These are phyloP conservation scores for Zootermopsis nevadensis DNA, from an alignment of 2,888 invertebrate genomes.

Conservation along the genomic window DNA sequence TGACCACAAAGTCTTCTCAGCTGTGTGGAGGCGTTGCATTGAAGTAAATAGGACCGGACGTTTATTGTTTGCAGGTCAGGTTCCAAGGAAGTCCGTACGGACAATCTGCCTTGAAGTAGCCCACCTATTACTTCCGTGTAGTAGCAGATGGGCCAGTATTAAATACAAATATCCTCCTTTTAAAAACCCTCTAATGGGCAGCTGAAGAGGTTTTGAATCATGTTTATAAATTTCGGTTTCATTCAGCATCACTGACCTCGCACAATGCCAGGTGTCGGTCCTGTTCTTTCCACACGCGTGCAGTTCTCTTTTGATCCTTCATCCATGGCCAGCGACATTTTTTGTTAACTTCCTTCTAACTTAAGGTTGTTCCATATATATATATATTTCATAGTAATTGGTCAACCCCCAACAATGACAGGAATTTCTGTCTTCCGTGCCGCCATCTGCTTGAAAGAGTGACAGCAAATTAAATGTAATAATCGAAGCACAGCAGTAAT, in stretches of 20 bases:
- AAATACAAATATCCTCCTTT: slow-evolving; percentile 2
- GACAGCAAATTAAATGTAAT: too few species aligned
- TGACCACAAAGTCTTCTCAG: background rate
- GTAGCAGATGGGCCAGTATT: background rate
- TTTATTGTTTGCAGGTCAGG: slow-evolving; percentile 6
- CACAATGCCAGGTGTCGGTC: background rate
- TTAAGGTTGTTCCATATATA: too few species aligned
- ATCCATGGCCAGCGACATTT: background rate
- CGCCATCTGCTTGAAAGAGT: too few species aligned
- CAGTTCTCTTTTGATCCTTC: background rate
- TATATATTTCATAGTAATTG: too few species aligned
- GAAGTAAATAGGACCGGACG: slow-evolving; percentile 8
- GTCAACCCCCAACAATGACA: too few species aligned
- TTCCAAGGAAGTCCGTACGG: slow-evolving; percentile 23
- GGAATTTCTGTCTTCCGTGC: too few species aligned
- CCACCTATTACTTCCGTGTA: slow-evolving; percentile 7
- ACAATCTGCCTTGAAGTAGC: slow-evolving; percentile 5
- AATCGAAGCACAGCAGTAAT: too few species aligned
- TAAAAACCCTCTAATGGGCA: slow-evolving; percentile 4
- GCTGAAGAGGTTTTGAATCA: slow-evolving; percentile 10
- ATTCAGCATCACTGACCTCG: background rate
- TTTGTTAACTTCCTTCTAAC: too few species aligned
- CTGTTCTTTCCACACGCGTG: background rate
- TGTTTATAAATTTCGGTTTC: background rate
- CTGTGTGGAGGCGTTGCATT: slow-evolving; percentile 19